Evolutionary conservation across 2,113 vertebrate genomes (phyloP), one percentile per base, ranked within the genome.

Genomic region (Macquaria australasica): DNA sequence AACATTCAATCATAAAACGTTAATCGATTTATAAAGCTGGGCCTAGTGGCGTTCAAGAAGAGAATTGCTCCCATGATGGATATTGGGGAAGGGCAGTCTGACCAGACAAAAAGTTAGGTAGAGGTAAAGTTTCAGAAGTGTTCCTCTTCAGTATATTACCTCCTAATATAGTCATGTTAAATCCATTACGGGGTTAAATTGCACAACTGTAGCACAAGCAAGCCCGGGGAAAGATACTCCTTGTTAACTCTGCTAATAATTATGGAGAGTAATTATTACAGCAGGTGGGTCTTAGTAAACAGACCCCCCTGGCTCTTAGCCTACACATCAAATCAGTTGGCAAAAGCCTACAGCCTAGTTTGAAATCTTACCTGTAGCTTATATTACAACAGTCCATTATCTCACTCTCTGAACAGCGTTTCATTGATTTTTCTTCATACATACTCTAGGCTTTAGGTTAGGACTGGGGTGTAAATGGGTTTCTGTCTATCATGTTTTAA

Each of bases 1-100:
- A 39, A 76, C 64, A 76, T 56, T 39, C n/a, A 72, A 18, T 56
- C 39, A 63, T 72, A 2, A 70, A 75, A 53, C 2, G n/a, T 73
- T 59, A 28, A 84, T 84, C 1, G 4, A 48, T 73, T 73, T 16
- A 28, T 58, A 56, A 23, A 50, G 21, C 28, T 37, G 9, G 28
- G 4, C 67, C 9, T 37, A 4, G 15, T 12, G 37, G 73, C 1
- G 7, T 34, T 81, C 11, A 23, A 45, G 39, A 9, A 21, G 23
- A 69, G 2, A 53, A 70, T 43, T 23, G 18, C 43, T 31, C 23
- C 55, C 31, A 5, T 70, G 55, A 23, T 1, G 3, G 25, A 12
- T 31, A 21, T 50, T 15, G 11, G 4, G 9, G 31, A 16, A 23
- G 12, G 69, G 53, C 11, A 28, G 28, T 28, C 10, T 39, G 62